phyloP scores from a whole-genome alignment of 37 sponge, comb jelly and placozoan species.

The Chondrosia reniformis region DNA sequence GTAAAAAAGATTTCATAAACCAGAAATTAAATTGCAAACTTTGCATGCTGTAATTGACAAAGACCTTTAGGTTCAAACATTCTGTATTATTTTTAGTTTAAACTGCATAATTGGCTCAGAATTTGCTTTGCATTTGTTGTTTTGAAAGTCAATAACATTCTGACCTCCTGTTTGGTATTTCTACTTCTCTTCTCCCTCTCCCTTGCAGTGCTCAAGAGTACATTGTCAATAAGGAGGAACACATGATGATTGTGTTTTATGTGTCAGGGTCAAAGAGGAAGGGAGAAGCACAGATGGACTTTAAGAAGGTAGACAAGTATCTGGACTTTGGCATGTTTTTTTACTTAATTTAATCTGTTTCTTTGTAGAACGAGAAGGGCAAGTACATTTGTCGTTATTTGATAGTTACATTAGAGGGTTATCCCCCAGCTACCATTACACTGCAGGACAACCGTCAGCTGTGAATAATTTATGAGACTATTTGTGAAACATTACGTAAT shows the following conservation, averaged over 20 bases:
- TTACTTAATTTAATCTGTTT: background rate
- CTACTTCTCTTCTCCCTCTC: too few species aligned
- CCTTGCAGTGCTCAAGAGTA: slow-evolving; percentile 66
- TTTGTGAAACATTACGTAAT: too few species aligned
- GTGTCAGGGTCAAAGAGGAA: slow-evolving; percentile 69
- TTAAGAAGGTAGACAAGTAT: slow-evolving; percentile 53
- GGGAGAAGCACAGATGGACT: slow-evolving; percentile 54
- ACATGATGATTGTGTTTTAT: slow-evolving; percentile 79
- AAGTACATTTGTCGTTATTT: slow-evolving; percentile 72
- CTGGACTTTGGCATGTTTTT: background rate
- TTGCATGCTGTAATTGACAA: slow-evolving; percentile 40
- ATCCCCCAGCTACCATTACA: slow-evolving; percentile 52
- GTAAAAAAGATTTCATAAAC: too few species aligned
- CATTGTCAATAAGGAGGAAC: slow-evolving; percentile 48
- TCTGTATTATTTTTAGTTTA: too few species aligned
- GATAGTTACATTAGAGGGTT: slow-evolving; percentile 62
- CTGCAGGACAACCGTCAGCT: slow-evolving; percentile 65
- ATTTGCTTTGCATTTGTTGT: too few species aligned
- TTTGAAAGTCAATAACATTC: too few species aligned
- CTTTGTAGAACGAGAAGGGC: slow-evolving; percentile 59
- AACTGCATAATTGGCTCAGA: too few species aligned
- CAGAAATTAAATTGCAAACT: too few species aligned
- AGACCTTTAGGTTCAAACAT: too few species aligned
- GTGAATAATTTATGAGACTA: background rate
- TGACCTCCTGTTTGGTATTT: too few species aligned